Percentiles rank a stretch among this genome's conserved stretches.
These are phyloP conservation scores for Gryllus bimaculatus DNA, from an alignment of 1,140 invertebrate genomes.

Conservation along the genomic window DNA sequence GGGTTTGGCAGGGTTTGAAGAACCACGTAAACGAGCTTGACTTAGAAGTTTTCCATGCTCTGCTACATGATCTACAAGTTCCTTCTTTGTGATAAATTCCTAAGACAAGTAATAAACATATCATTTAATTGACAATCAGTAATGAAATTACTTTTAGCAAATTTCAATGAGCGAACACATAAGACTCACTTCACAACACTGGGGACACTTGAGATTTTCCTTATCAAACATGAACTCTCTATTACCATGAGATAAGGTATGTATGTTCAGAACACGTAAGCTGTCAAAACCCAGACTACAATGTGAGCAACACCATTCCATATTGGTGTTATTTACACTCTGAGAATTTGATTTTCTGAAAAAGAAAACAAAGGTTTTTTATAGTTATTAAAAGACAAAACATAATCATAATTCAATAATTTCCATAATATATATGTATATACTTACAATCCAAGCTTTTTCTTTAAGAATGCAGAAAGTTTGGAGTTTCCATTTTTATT, in stretches of 20 bases:
- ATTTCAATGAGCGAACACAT: too few relatives aligned
- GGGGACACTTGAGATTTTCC: conserved; percentile 33
- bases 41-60: conserved; percentile 39
- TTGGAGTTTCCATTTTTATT: too few relatives aligned
- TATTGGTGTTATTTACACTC: too few relatives aligned
- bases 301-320: conserved; percentile 44
- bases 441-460: too few relatives aligned
- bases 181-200: conserved; percentile 31
- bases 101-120: conserved; percentile 19
- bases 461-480: too few relatives aligned
- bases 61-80: conserved; percentile 45
- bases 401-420: too few relatives aligned
- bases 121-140: too few relatives aligned
- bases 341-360: too few relatives aligned
- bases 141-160: too few relatives aligned
- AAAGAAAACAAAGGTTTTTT: too few relatives aligned
- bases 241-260: conserved; percentile 18
- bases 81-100: conserved; percentile 38
- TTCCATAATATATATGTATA: too few relatives aligned
- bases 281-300: conserved; percentile 48
- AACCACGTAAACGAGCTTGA: conserved; percentile 6
- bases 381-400: too few relatives aligned
- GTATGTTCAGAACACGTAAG: conserved; percentile 40
- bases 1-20: conserved; percentile 31
- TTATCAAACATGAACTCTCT: conserved; percentile 24